phyloP scores from a whole-genome alignment of 2,113 vertebrate genomes.

The Motacilla alba region DNA sequence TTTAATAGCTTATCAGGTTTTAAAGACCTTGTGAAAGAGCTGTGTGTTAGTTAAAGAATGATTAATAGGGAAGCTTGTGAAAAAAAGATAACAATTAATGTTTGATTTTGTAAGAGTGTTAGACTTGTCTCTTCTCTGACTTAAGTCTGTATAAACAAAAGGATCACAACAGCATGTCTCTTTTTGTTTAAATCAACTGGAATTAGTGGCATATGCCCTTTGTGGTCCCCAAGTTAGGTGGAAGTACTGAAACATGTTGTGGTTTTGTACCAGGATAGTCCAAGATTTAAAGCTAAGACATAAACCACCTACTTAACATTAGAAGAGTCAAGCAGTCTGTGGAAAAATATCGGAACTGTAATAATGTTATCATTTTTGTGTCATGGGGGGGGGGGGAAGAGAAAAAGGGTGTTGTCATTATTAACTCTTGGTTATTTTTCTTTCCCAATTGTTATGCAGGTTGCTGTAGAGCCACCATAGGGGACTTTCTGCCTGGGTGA shows the following conservation, averaged over 20 bases:
- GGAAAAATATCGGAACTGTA: background rate
- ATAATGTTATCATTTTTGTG: background rate
- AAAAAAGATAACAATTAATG: background rate
- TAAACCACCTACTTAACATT: background rate
- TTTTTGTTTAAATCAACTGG: background rate
- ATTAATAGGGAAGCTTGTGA: background rate
- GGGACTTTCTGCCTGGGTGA: background rate
- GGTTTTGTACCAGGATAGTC: background rate
- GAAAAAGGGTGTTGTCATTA: background rate
- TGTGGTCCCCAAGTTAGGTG: background rate
- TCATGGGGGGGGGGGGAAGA: fast-evolving
- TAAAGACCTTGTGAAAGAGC: background rate
- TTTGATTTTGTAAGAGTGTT: background rate
- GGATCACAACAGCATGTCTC: background rate
- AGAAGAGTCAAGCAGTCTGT: background rate
- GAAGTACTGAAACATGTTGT: background rate
- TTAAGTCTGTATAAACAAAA: background rate
- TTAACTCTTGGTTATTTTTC: background rate
- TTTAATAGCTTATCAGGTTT: background rate
- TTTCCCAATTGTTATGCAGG: background rate
- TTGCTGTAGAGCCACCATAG: background rate
- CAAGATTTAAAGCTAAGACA: background rate
- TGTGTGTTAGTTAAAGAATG: background rate
- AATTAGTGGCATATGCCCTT: background rate
- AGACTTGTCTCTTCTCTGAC: background rate